These are phyloP conservation scores for Drosophila asahinai DNA, from an alignment of 1,140 invertebrate genomes.

Conservation along the genomic window DNA sequence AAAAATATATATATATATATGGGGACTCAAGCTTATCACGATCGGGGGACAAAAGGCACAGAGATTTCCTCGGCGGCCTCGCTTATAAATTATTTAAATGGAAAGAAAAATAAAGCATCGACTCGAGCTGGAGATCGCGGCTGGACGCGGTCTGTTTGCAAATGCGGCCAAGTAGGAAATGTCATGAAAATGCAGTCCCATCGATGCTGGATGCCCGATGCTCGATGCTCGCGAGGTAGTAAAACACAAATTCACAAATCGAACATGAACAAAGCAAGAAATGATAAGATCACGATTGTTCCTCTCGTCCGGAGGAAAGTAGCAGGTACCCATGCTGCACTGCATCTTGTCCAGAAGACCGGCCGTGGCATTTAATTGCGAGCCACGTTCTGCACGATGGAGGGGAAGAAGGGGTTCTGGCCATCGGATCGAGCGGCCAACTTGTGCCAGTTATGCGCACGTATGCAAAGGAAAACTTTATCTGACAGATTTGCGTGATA, in stretches of 20 bases:
- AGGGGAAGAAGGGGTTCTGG: conserved; percentile 23
- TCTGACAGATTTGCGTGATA: conserved; percentile 81
- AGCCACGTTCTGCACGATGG: conserved; percentile 70
- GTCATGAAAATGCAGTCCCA: conserved; percentile 66
- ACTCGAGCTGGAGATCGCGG: conserved; percentile 17
- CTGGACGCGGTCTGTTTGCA: conserved; percentile 81
- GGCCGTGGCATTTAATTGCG: conserved; percentile 70
- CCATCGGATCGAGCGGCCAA: conserved; percentile 45
- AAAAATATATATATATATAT: conserved; percentile 6
- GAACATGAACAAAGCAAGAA: conserved; percentile 79
- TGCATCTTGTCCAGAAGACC: conserved; percentile 59
- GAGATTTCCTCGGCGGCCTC: conserved; percentile 55
- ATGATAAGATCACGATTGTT: conserved; percentile 82
- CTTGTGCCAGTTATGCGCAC: conserved; percentile 69
- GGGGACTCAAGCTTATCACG: conserved; percentile 65
- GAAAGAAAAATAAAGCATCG: conserved; percentile 71
- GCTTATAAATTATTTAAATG: conserved; percentile 82
- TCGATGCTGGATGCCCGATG: conserved; percentile 37
- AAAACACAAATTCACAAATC: conserved; percentile 83
- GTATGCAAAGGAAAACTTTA: conserved; percentile 75
- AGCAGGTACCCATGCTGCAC: conserved; percentile 66
- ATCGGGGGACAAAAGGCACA: conserved; percentile 70
- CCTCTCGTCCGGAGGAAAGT: conserved; percentile 58
- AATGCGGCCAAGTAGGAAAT: conserved; percentile 77
- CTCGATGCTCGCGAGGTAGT: conserved; percentile 52